Conservation (phyloP, 1,140 invertebrate species). For the Trissolcus basalis region DNA sequence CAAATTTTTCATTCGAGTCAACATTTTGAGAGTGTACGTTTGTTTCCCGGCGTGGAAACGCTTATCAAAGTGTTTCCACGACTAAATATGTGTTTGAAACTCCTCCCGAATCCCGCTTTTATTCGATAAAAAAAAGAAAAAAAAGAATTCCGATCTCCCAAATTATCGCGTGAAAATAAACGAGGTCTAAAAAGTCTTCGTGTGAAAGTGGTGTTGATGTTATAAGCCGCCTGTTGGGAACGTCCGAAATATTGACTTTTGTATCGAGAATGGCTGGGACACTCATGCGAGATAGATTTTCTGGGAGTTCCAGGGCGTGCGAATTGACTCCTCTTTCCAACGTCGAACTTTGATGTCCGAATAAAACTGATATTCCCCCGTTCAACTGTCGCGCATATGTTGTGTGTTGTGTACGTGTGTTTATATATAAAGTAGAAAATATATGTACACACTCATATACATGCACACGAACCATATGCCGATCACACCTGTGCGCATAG, state of each 20-base stretch:
- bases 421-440: not conserved
- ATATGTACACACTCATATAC: not conserved
- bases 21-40: no score
- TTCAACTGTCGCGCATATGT: constrained; percentile 30
- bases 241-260: constrained; percentile 5
- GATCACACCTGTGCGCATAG: constrained; percentile 38
- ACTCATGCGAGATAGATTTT: constrained; percentile 21
- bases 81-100: no score
- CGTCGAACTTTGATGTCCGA: constrained; percentile 41
- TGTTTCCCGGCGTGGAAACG: no score
- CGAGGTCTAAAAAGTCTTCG: not conserved
- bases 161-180: not conserved
- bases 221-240: constrained; percentile 25
- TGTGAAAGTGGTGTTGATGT: constrained; percentile 32
- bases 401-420: constrained; percentile 11
- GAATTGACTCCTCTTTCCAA: constrained; percentile 40
- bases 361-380: constrained; percentile 27
- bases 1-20: no score
- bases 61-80: no score
- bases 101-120: no score
- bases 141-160: not conserved
- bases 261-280: not conserved
- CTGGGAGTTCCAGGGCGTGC: constrained; percentile 27
- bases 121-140: no score
- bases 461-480: constrained; percentile 17